phyloP scores from a whole-genome alignment of 2,888 invertebrate species.

The Aethes cnicana region DNA sequence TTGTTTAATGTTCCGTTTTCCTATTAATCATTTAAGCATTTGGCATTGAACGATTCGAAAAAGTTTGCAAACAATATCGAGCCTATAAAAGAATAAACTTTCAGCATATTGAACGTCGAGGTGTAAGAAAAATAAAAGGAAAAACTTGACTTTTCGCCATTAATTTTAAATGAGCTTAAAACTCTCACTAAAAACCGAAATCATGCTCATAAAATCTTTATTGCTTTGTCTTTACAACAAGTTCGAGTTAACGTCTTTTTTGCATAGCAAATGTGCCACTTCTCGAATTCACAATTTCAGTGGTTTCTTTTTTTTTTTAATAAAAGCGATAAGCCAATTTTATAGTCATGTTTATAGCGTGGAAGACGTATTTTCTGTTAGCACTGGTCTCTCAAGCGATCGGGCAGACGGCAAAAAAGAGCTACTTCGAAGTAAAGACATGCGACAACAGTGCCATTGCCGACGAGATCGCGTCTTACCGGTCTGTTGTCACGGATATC shows the following conservation, averaged over 20 bases:
- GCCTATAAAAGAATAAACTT: not conserved
- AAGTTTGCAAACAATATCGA: constrained; percentile 11
- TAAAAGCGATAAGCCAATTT: no score
- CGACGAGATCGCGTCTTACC: constrained; percentile 84
- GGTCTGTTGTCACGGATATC: constrained; percentile 74
- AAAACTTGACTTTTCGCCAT: no score
- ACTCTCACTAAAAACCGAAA: no score
- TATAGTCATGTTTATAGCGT: constrained; percentile 21
- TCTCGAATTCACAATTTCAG: no score
- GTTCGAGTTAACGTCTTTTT: no score
- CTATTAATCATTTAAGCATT: constrained; percentile 14
- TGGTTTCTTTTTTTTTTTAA: no score
- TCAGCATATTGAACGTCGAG: no score
- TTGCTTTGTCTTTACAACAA: no score
- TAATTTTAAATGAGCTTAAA: no score
- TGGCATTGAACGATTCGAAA: constrained; percentile 8
- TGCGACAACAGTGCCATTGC: constrained; percentile 52
- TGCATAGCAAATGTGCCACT: no score
- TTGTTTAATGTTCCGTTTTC: constrained; percentile 1
- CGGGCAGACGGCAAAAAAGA: constrained; percentile 37
- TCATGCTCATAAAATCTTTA: no score
- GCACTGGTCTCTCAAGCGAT: constrained; percentile 35
- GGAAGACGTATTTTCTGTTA: constrained; percentile 26
- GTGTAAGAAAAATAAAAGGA: no score
- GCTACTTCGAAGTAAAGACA: constrained; percentile 41